Conservation (phyloP, 1,140 invertebrate species). For the Anadara kagoshimensis region DNA sequence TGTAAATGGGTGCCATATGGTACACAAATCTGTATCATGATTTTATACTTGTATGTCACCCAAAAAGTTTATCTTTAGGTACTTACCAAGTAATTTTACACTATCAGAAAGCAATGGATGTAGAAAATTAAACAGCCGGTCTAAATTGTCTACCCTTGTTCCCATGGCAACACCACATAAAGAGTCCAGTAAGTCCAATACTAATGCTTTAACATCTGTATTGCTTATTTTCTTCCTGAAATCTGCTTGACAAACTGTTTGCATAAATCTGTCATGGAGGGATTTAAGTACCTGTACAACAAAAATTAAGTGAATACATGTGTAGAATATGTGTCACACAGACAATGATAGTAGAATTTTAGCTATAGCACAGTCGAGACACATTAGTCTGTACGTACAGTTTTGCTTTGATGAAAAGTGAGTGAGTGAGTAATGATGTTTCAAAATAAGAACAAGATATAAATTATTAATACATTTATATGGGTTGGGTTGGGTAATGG, state of each 20-base stretch:
- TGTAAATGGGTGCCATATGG: not conserved
- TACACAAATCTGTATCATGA: no score
- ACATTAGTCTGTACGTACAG: no score
- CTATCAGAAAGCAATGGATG: conserved; percentile 80
- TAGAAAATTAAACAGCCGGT: conserved; percentile 80
- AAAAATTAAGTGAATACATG: not conserved
- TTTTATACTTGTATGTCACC: no score
- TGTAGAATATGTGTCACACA: no score
- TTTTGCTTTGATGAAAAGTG: no score
- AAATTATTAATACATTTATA: no score
- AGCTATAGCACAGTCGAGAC: no score
- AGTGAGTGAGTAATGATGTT: no score
- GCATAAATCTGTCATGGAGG: conserved; percentile 78
- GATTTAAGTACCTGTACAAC: conserved; percentile 78
- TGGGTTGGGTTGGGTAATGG: no score
- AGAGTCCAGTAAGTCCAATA: conserved; percentile 81
- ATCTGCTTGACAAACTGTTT: conserved; percentile 77
- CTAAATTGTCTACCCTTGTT: conserved; percentile 77
- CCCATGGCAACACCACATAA: conserved; percentile 81
- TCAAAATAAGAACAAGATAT: no score
- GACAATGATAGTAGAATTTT: no score
- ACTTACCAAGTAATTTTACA: conserved; percentile 78
- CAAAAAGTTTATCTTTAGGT: not conserved
- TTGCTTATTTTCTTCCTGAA: conserved; percentile 78
- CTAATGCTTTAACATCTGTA: conserved; percentile 78